Conservation (phyloP, 2,113 vertebrate species). For the Tinamus guttatus region DNA sequence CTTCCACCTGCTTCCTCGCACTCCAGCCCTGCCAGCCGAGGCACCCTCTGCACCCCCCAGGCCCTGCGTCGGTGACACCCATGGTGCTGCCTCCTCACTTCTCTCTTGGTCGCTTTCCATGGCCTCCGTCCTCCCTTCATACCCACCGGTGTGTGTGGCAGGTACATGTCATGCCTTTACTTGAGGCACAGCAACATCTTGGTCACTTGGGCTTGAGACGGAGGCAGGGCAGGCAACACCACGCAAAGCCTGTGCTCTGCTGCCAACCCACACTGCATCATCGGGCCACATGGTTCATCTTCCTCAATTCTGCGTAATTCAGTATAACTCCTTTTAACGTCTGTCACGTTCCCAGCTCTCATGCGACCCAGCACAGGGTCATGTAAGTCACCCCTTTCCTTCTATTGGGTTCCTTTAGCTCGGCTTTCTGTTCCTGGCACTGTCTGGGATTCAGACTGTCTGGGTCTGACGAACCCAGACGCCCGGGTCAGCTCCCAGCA, state of each 20-base stretch:
- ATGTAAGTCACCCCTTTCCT: background rate
- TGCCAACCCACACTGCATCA: background rate
- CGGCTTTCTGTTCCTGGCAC: background rate
- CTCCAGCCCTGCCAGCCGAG: background rate
- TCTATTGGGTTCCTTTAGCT: background rate
- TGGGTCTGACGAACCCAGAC: background rate
- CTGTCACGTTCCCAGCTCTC: background rate
- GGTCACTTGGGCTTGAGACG: background rate
- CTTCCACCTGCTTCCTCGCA: background rate
- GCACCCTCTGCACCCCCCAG: background rate
- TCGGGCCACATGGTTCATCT: background rate
- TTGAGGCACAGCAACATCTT: background rate
- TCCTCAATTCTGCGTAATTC: background rate
- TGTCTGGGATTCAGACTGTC: background rate
- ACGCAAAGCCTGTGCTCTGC: background rate
- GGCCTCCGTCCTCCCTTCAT: background rate
- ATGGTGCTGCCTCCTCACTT: fast-evolving
- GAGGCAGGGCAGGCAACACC: background rate
- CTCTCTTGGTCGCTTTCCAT: background rate
- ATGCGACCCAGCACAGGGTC: background rate
- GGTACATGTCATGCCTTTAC: background rate
- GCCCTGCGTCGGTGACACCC: background rate
- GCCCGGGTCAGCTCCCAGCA: background rate
- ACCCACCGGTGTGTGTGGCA: background rate
- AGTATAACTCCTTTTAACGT: background rate